Evolutionary conservation across 2,888 invertebrate species (phyloP), one percentile per base, ranked within the genome.

Genomic region (Rambutsinella grinnellia): DNA sequence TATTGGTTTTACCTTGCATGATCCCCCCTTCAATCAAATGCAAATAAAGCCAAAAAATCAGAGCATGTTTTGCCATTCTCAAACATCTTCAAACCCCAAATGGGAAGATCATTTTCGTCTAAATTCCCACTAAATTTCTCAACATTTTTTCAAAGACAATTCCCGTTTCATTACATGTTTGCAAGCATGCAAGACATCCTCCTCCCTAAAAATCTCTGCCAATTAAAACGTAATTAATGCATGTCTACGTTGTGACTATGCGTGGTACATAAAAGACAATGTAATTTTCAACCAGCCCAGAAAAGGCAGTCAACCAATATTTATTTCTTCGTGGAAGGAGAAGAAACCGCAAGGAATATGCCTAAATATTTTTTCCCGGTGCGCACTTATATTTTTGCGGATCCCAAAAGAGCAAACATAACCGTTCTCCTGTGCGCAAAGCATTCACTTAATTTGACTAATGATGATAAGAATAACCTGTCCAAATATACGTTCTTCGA

Each of bases 381-480:
- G 44, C 44, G 44, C 27, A 51, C 17, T 6, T 51, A 17, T 54
- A 19, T 54, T 54, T 23, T 58, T 8, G 36, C 58, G n/a, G 5
- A 27, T 15, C n/a, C 5, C n/a, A n/a, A 17, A 17, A 56, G 58
- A 57, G 51, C 57, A 68, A 70, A 26, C 28, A 54, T 63, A 56
- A 47, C 57, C 36, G 47, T 17, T 23, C 26, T 26, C n/a, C 47
- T 21, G 6, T 63, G 10, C 53, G 10, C 13, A 24, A 46, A 27
- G 46, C 19, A n/a, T 47, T 47, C 47, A 47, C 53, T 62, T 69
- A 68, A 62, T 56, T 53, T 71, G 53, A 62, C 70, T 70, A 70
- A 70, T 70, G 70, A 70, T 53, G 62, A 70, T n/a, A n/a, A n/a
- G n/a, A n/a, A n/a, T n/a, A n/a, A 70, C 70, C 70, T 70, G 70